Evolutionary conservation across 92 coral and sea anemone genomes (phyloP).

Genomic region (Galaxea fascicularis): DNA sequence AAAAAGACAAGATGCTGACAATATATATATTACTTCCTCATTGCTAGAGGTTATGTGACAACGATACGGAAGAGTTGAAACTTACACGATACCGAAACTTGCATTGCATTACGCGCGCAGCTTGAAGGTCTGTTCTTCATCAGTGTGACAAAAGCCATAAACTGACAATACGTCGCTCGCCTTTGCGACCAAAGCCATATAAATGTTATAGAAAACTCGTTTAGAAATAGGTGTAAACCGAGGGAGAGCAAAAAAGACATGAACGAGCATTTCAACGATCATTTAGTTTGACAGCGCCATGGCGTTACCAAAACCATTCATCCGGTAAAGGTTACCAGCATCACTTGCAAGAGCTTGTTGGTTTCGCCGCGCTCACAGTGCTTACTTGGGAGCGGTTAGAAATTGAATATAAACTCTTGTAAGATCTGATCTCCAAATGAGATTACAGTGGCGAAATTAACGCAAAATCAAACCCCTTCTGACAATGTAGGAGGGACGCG

Average conservation of each 20-base stretch:
- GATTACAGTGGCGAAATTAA: background rate
- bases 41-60: no score
- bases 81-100: background rate
- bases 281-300: background rate
- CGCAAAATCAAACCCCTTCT: background rate
- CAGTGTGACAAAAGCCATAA: slow-evolving; percentile 26
- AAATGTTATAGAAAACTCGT: no score
- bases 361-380: background rate
- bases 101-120: slow-evolving; percentile 16
- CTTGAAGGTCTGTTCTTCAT: slow-evolving; percentile 6
- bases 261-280: background rate
- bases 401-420: background rate
- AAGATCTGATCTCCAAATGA: background rate
- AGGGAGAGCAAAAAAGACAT: background rate
- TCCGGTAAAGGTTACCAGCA: background rate
- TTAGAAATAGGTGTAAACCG: no score
- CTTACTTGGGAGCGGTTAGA: background rate
- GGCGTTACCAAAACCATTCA: background rate
- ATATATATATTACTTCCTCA: no score
- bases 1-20: no score
- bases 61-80: no score
- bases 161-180: background rate
- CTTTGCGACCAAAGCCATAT: background rate
- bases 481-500: background rate
- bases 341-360: background rate